These are phyloP conservation scores for Diarsia dahlii DNA, from an alignment of 2,888 invertebrate species.

Conservation along the genomic window DNA sequence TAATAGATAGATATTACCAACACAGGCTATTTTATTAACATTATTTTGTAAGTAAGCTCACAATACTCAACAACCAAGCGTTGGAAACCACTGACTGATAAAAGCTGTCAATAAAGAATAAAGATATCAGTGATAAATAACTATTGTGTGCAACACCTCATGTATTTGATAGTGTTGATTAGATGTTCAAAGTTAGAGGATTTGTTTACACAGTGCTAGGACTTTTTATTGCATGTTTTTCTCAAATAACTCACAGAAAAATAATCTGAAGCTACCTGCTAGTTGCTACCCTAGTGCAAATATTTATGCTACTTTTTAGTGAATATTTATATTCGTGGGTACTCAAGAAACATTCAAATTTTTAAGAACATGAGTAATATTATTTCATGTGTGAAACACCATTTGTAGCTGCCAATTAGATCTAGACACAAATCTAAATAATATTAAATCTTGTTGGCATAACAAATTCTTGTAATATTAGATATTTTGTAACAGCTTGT, in stretches of 20 bases:
- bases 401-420: background rate
- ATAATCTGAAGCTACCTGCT: background rate
- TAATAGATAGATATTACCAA: background rate
- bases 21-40: background rate
- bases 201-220: background rate
- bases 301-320: background rate
- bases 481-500: constrained; percentile 20
- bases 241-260: background rate
- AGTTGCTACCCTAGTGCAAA: background rate
- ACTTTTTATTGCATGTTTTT: background rate
- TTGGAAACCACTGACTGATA: constrained; percentile 72
- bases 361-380: background rate
- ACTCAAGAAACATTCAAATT: background rate
- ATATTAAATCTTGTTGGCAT: background rate
- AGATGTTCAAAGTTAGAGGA: constrained; percentile 6
- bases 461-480: background rate
- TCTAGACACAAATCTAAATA: constrained; percentile 5
- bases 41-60: background rate
- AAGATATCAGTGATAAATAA: constrained; percentile 64
- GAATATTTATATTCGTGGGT: background rate
- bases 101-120: constrained; percentile 63
- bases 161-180: constrained; percentile 41
- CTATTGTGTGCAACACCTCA: constrained; percentile 43
- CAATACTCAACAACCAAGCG: constrained; percentile 49
- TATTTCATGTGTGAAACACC: background rate